Base-by-base conservation (phyloP, 2,888 invertebrate species). In the Epistrophe grossulariae region DNA sequence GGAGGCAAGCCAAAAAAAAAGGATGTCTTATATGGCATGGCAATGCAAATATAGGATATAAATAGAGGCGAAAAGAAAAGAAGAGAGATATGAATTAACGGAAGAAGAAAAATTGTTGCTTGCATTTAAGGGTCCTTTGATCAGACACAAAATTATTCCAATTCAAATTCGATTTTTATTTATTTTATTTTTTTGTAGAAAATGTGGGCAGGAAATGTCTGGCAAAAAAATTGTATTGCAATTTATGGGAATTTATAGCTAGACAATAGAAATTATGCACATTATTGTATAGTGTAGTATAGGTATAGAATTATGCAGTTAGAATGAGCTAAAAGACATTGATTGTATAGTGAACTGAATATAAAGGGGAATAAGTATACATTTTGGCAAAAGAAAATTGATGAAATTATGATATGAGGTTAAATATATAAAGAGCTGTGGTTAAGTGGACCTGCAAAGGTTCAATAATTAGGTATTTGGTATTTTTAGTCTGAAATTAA, bases 211-310 rank as follows among this genome's bases (percentile, higher is more conserved):
- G 48, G n/a, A 59, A 19, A 79, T 81, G 78, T 85, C 85, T 85
- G 81, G 38, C 70, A 60, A 81, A 74, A 81, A 78, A 78, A 78
- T 74, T 78, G 55, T 73, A 73, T 85, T 68, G 85, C 73, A 85
- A 81, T 80, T 85, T 48, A 50, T 19, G 68, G 55, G 62, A 78
- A 68, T 15, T 11, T 35, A 8, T 13, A 24, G 24, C 24, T 24
- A 60, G 59, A 60, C 59, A 60, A 38, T 60, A 11, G 60, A 60
- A 72, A 85, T 85, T 78, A 85, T 85, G 77, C 77, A 78, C 62
- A 68, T 73, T 68, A 78, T 81, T 55, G 52, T 59, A 52, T 59
- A 10, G 7, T 40, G 72, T 62, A 70, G 17, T 9, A 38, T 77
- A 45, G 15, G 24, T 24, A 24, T 24, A 19, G 19, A 80, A 84